Evolutionary conservation across 2,888 invertebrate species (phyloP), one percentile per base, ranked within the genome.

Genomic region (Kuschelorhynchus macadamiae): DNA sequence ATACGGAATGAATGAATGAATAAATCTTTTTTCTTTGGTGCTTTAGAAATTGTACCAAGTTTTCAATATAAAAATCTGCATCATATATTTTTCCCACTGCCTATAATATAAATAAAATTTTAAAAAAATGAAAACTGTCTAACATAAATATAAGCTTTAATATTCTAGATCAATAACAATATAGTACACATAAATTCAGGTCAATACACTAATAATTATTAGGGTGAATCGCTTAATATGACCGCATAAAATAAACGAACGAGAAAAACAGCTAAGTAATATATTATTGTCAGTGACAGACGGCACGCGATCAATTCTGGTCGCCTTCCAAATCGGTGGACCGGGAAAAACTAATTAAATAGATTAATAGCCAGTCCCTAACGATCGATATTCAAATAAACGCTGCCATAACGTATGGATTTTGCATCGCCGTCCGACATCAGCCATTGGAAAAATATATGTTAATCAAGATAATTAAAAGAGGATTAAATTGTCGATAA

Each of bases 311-410:
- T 81, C 80, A 79, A 80, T 82, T 80, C 77, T 77, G 74, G 76
- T 77, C 78, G 80, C 81, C 79, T 81, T 80, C 76, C 75, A 77
- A 79, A 75, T 78, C 78, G 77, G 76, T 76, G 76, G 80, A 77
- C 78, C 79, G 77, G 81, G 75, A 81, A 81, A 82, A 82, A 81
- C 81, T 81, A 82, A 82, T 82, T 81, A 82, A 80, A 77, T 78
- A 80, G 81, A 82, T 81, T 81, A 82, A 82, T 82, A 79, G 81
- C 61, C 50, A 25, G 25, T 75, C 75, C 75, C 74, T 68, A 63
- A 18, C 55, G 78, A 77, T 81, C 81, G 80, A 80, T 81, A 81
- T 80, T 80, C 78, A 76, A 80, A 80, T 80, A 80, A 77, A 78
- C 74, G 75, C 60, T 21, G 39, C 32, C 42, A 70, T 70, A 70